Evolutionary conservation across 2,113 vertebrate genomes (phyloP).

Genomic region (Elgaria multicarinata): DNA sequence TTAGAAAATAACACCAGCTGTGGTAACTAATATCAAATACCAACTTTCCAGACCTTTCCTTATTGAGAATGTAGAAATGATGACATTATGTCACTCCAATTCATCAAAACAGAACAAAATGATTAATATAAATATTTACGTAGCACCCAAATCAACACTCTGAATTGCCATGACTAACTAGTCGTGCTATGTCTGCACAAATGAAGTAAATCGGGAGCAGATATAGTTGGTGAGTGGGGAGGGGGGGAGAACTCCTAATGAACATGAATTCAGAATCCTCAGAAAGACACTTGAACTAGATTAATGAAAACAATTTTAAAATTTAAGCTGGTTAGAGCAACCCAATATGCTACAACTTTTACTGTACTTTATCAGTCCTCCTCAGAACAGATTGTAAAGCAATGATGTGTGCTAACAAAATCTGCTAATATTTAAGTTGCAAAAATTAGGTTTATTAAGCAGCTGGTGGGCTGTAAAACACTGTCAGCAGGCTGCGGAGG

Average conservation of each 20-base stretch:
- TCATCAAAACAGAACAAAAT: background rate
- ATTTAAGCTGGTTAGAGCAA: background rate
- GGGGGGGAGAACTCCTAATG: background rate
- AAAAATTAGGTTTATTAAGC: background rate
- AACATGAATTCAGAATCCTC: background rate
- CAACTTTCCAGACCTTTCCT: background rate
- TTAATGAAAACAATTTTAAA: background rate
- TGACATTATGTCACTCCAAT: background rate
- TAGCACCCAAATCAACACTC: background rate
- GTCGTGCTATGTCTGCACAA: background rate
- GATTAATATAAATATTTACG: background rate
- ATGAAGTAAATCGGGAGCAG: background rate
- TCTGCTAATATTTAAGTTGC: background rate
- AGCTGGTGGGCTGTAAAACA: background rate
- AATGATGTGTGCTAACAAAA: background rate
- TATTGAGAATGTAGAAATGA: background rate
- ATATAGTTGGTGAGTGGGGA: background rate
- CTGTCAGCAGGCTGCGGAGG: background rate
- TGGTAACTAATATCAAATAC: background rate
- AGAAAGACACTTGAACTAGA: background rate
- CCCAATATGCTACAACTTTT: too few relatives aligned
- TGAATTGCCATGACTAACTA: background rate
- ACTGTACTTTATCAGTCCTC: background rate
- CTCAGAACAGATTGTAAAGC: background rate
- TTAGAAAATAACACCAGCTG: background rate